Base-by-base conservation (phyloP, 2,888 invertebrate species). In the Halictus quadricinctus region DNA sequence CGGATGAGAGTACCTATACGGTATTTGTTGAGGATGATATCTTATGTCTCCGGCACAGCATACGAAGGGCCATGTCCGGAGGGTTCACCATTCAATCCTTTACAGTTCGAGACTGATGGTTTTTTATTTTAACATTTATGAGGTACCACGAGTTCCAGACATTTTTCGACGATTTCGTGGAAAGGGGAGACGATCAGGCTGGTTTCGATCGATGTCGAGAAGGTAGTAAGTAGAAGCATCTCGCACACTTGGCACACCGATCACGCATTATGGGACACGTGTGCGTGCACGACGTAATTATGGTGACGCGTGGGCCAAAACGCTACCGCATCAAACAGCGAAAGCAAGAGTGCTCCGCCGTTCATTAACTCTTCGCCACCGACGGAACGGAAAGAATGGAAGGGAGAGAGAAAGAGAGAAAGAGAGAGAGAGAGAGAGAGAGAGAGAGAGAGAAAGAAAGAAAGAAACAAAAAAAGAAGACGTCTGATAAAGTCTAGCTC, bases 301-400 rank as follows among this genome's bases (percentile, higher is more conserved):
- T 89, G 92, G 91, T 88, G 92, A 93, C 93, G 93, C 93, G 92
- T 93, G 92, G 93, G 92, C 92, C 90, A 94, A 91, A 92, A 93
- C 90, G 92, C 93, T 90, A 90, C 91, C 88, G 91, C 90, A 93
- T 92, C 92, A 91, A 90, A 91, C 86, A 85, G 88, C 75, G 90
- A 90, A 83, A 87, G 89, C 85, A 87, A 90, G 89, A 92, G 87
- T 88, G 87, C 80, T 80, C 54, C 86, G 88, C 88, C 90, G 89
- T 92, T 92, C 91, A 91, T 93, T 92, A 93, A 92, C 91, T 92
- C 86, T 84, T 90, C 86, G 84, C 85, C 79, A 86, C 81, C 85
- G 78, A 66, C 58, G 72, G 80, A 80, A 84, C 74, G 60, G 48
- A 64, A 76, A 72, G 75, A 85, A 84, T 75, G 76, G 58, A 79